phyloP scores from a whole-genome alignment of 2,113 vertebrate genomes.

The Oreochromis spilurus region DNA sequence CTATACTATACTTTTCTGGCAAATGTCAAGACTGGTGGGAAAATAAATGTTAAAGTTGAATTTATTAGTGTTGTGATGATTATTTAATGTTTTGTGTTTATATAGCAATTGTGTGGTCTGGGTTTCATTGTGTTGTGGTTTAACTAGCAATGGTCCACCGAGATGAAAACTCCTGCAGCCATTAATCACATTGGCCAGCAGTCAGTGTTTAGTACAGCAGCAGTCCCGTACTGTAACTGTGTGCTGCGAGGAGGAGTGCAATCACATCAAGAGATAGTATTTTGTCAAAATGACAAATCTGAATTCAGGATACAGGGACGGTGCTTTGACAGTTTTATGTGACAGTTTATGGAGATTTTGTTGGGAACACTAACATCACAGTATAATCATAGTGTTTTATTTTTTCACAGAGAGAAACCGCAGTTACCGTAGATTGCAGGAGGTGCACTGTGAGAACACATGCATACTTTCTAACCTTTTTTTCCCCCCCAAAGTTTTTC shows the following conservation, averaged over 20 bases:
- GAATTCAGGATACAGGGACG: not conserved
- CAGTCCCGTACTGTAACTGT: not conserved
- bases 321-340: not conserved
- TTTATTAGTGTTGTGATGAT: not conserved
- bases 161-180: not conserved
- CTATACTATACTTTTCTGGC: not conserved
- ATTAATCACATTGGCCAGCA: not conserved
- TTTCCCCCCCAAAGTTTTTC: not conserved
- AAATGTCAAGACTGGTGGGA: not conserved
- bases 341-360: not conserved
- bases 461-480: not conserved
- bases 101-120: not conserved
- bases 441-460: not conserved
- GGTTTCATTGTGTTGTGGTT: not conserved
- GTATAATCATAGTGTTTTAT: not conserved
- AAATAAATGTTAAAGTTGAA: not conserved
- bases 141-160: not conserved
- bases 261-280: not conserved
- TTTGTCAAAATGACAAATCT: not conserved
- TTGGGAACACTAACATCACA: not conserved
- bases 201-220: not conserved
- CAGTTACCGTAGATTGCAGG: not conserved
- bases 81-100: not conserved
- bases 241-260: not conserved
- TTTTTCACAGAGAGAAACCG: not conserved